Evolutionary conservation across 2,888 invertebrate species (phyloP).

Genomic region (Agrilus cyanescens): DNA sequence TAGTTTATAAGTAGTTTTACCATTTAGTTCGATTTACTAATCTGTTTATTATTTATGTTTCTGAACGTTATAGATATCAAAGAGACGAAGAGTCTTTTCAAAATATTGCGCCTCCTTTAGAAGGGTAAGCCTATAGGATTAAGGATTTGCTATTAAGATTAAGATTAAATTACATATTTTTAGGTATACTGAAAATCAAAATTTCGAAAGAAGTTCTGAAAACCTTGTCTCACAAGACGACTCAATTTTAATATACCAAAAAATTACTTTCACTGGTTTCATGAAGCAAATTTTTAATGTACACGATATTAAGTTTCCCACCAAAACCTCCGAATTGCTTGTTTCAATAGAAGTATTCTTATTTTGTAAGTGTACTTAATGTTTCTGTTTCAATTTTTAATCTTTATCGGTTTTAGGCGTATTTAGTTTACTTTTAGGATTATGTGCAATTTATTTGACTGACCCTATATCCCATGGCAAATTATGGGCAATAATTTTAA

Average conservation of each 20-base stretch:
- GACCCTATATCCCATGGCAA: slow-evolving; percentile 30
- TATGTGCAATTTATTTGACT: slow-evolving; percentile 27
- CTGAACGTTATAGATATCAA: no score
- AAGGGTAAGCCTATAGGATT: no score
- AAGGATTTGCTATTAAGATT: no score
- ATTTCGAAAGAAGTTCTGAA: slow-evolving; percentile 4
- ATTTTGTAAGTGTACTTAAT: slow-evolving; percentile 34
- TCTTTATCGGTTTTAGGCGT: slow-evolving; percentile 23
- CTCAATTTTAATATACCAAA: neutral
- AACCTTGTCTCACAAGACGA: neutral
- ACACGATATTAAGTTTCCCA: slow-evolving; percentile 32
- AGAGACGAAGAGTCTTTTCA: no score
- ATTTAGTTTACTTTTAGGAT: slow-evolving; percentile 26
- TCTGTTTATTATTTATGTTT: no score
- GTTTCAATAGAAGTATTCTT: slow-evolving; percentile 39
- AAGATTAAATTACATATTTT: neutral
- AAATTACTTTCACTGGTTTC: slow-evolving; percentile 13
- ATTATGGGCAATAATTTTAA: slow-evolving; percentile 27
- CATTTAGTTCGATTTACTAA: no score
- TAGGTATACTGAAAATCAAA: slow-evolving; percentile 12
- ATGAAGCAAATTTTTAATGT: slow-evolving; percentile 37
- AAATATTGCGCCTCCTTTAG: no score
- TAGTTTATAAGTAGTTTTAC: no score
- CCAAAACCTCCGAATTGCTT: slow-evolving; percentile 35
- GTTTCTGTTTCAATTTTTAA: slow-evolving; percentile 5